These are phyloP conservation scores for Eubasilissa splendida DNA, from an alignment of 2,888 invertebrate species.

Conservation along the genomic window DNA sequence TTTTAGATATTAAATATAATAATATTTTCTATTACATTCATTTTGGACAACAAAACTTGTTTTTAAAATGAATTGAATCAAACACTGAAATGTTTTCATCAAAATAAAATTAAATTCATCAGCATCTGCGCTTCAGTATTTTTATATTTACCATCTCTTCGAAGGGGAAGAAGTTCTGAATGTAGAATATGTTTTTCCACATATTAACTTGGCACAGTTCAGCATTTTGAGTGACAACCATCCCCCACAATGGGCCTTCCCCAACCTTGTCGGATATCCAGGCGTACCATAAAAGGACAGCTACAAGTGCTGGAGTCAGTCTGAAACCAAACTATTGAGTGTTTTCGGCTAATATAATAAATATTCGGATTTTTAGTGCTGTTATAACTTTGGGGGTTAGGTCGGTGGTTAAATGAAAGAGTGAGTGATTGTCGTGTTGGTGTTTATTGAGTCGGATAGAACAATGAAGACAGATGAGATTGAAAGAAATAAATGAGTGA, in stretches of 20 bases:
- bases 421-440: too few species aligned
- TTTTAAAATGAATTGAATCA: too few species aligned
- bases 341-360: conserved; percentile 40
- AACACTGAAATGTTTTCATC: too few species aligned
- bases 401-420: too few species aligned
- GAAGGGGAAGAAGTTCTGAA: conserved; percentile 80
- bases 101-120: too few species aligned
- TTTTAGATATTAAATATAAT: too few species aligned
- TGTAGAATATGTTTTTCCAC: conserved; percentile 79
- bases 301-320: conserved; percentile 76
- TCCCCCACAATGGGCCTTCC: conserved; percentile 79
- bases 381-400: too few species aligned
- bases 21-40: too few species aligned
- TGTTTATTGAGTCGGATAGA: too few species aligned
- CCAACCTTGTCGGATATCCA: conserved; percentile 78
- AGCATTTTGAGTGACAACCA: conserved; percentile 75
- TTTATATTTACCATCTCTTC: conserved; percentile 76
- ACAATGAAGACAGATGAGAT: too few species aligned
- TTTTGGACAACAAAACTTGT: too few species aligned
- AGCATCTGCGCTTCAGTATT: not conserved
- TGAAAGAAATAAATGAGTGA: too few species aligned
- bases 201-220: conserved; percentile 77
- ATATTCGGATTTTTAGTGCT: not conserved
- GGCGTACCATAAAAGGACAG: conserved; percentile 78
- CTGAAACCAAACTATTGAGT: conserved; percentile 64